Evolutionary conservation across 2,113 vertebrate genomes (phyloP).

Genomic region (Bambusicola thoracicus): DNA sequence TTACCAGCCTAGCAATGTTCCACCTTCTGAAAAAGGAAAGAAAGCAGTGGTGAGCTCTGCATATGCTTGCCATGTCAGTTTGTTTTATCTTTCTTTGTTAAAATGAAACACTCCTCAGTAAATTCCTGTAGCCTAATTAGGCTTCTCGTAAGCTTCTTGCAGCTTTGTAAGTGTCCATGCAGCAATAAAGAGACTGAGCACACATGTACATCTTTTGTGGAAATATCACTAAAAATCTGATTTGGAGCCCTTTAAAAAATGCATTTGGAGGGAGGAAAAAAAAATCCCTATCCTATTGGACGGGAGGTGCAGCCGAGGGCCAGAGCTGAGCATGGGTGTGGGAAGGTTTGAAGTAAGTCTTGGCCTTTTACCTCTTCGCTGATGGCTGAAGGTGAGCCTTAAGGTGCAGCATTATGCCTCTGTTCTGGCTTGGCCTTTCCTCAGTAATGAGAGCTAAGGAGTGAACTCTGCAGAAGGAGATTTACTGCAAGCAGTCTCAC

Average conservation of each 20-base stretch:
- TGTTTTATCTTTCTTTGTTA: neutral
- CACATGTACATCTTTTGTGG: neutral
- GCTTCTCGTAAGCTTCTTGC: neutral
- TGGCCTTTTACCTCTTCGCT: neutral
- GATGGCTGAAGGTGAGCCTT: neutral
- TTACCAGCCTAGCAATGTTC: constrained; percentile 58
- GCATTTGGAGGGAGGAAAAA: neutral
- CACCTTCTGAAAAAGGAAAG: constrained; percentile 65
- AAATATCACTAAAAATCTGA: neutral
- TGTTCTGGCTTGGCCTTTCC: neutral
- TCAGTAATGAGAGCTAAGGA: neutral
- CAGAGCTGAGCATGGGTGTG: neutral
- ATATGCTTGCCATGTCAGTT: neutral
- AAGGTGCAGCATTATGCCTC: neutral
- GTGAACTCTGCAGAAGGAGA: neutral
- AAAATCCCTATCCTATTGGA: neutral
- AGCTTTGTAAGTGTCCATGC: neutral
- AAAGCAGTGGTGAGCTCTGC: constrained; percentile 43
- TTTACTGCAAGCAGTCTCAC: neutral
- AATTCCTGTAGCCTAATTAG: neutral
- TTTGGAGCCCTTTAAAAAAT: neutral
- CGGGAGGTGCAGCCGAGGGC: neutral
- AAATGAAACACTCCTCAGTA: neutral
- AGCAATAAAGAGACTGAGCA: neutral
- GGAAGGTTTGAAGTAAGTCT: neutral